Conservation (phyloP, 2,113 vertebrate genomes). For the Dasyurus viverrinus region DNA sequence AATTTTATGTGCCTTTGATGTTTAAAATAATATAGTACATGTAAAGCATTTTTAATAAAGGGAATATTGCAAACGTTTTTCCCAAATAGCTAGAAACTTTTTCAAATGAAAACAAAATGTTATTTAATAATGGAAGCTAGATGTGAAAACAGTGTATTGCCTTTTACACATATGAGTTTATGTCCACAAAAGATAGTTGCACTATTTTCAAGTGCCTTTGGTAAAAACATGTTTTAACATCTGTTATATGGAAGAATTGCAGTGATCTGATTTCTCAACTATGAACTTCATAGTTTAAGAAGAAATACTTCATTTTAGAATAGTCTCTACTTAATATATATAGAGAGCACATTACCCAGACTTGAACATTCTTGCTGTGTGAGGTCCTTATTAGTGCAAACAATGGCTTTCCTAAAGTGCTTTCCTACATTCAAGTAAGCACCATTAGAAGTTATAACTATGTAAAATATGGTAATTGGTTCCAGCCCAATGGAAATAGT, state of each 20-base stretch:
- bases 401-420: neutral
- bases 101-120: constrained; percentile 27
- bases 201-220: neutral
- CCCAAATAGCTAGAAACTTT: neutral
- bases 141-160: constrained; percentile 24
- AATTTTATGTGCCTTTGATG: neutral
- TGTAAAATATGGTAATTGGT: neutral
- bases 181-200: constrained; percentile 12
- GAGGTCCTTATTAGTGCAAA: neutral
- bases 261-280: constrained; percentile 7
- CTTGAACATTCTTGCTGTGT: neutral
- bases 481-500: neutral
- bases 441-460: neutral
- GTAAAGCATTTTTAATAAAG: neutral
- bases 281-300: too few relatives aligned
- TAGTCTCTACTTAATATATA: neutral
- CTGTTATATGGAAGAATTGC: neutral
- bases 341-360: neutral
- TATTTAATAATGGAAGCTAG: constrained; percentile 3
- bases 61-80: neutral
- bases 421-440: neutral
- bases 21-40: constrained; percentile 11
- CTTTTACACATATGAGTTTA: neutral
- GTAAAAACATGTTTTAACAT: constrained; percentile 1
- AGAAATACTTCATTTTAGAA: neutral